Evolutionary conservation across 1,140 invertebrate genomes (phyloP).

Genomic region (Cylas formicarius): DNA sequence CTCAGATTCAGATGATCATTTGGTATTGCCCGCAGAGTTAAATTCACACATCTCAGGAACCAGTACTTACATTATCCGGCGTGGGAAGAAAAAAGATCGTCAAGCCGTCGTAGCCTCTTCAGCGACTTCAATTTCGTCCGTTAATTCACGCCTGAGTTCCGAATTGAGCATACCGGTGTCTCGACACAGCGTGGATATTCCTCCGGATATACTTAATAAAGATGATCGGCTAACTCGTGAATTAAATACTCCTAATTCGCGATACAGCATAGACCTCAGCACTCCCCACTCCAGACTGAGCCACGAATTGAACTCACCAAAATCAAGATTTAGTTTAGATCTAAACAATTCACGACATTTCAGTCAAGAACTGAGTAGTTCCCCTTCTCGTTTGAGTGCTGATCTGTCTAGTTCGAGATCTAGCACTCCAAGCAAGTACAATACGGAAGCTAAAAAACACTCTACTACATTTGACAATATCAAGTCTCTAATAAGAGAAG

Average conservation of each 20-base stretch:
- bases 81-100: constrained; percentile 54
- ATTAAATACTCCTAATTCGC: constrained; percentile 51
- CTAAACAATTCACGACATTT: constrained; percentile 50
- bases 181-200: constrained; percentile 49
- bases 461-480: constrained; percentile 74
- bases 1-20: constrained; percentile 55
- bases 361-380: constrained; percentile 41
- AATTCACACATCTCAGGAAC: constrained; percentile 52
- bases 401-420: constrained; percentile 34
- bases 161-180: constrained; percentile 51
- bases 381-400: constrained; percentile 29
- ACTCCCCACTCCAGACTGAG: constrained; percentile 47
- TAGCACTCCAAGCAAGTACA: constrained; percentile 37
- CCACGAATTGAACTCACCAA: constrained; percentile 51
- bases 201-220: too few relatives aligned
- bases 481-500: constrained; percentile 63
- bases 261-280: constrained; percentile 54
- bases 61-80: constrained; percentile 67
- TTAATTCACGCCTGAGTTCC: constrained; percentile 52
- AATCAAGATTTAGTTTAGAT: constrained; percentile 51
- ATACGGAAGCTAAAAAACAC: constrained; percentile 58
- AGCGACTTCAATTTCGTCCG: constrained; percentile 47
- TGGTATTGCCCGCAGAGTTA: constrained; percentile 42
- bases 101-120: constrained; percentile 41
- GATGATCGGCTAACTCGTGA: constrained; percentile 50